Base-by-base conservation (phyloP, 2,888 invertebrate genomes). In the Caenorhabditis panamensis region DNA sequence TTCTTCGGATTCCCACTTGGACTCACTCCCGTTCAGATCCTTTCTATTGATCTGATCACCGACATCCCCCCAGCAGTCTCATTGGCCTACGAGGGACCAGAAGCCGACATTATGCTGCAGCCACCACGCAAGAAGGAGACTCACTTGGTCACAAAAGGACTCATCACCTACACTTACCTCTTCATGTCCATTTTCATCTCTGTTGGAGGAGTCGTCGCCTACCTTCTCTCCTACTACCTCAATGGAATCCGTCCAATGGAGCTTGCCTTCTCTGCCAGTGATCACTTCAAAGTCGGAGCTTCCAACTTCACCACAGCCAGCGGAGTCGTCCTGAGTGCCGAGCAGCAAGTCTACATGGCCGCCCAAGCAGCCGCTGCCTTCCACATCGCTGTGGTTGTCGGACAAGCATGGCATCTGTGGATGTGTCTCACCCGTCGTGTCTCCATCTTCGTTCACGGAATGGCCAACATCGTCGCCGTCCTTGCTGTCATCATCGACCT, bases 41-140 rank as follows among this genome's bases (percentile, higher is more conserved):
- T 89, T 26, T 83, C 84, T 6, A 87, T 89, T 36, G 89, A 89
- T 68, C 64, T 89, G 79, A 87, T 87, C 54, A 87, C 86, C 47
- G 89, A 89, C 67, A 79, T 89, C 53, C 89, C 89, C 0, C 89
- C 89, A 8, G 84, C 89, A 8, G 82, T 89, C 22, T 89, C 89
- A 4, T 66, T 89, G 41, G 89, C 89, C 16, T 89, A 89, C 62
- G 89, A 89, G 80, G 81, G 87, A 11, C 86, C 89, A 24, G 89
- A 89, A 79, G 80, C 87, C 22, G 88, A 87, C 63, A 88, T 88
- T n/a, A 88, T 88, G 88, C 79, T 86, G 53, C 85, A 87, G 36
- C 88, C 89, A 22, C 89, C 89, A 6, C 66, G 89, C 51, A 83
- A 83, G 59, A 71, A 82, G 59, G 75, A 81, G 22, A 85, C 89